Percentiles rank a stretch among this genome's conserved stretches.
phyloP scores from a whole-genome alignment of 1,140 invertebrate genomes.

The Drosophila nigromelanica region DNA sequence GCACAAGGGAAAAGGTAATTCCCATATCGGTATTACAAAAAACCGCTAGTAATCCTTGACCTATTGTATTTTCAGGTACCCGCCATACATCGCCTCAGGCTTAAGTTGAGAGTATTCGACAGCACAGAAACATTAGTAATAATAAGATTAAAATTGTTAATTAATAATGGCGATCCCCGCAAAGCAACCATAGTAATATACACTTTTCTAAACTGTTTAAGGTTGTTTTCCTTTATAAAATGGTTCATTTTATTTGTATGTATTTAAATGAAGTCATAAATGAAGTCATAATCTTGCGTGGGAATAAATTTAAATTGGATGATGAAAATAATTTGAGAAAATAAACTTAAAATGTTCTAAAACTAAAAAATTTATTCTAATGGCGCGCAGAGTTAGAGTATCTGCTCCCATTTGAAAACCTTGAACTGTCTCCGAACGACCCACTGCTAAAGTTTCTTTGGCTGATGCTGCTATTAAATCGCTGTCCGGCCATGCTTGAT shows the following conservation, averaged over 20 bases:
- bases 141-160: conserved; percentile 23
- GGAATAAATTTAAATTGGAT: conserved; percentile 32
- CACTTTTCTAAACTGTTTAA: conserved; percentile 49
- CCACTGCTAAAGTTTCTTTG: conserved; percentile 6
- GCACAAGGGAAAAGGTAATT: conserved; percentile 77
- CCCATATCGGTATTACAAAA: neutral
- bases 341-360: conserved; percentile 1
- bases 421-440: conserved; percentile 6
- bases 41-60: neutral
- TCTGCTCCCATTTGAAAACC: conserved; percentile 13
- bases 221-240: conserved; percentile 24
- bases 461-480: neutral
- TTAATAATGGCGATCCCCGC: conserved; percentile 5
- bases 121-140: conserved; percentile 28
- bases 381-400: conserved; percentile 22
- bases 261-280: conserved; percentile 17
- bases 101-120: conserved; percentile 40
- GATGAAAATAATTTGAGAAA: conserved; percentile 7
- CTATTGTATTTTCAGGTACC: conserved; percentile 28
- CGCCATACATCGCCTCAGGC: conserved; percentile 44
- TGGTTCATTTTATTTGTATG: conserved; percentile 42
- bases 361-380: conserved; percentile 12
- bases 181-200: conserved; percentile 17
- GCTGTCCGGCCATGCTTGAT: neutral
- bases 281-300: conserved; percentile 4